Conservation (phyloP, 2,113 vertebrate species). For the Electrona antarctica region DNA sequence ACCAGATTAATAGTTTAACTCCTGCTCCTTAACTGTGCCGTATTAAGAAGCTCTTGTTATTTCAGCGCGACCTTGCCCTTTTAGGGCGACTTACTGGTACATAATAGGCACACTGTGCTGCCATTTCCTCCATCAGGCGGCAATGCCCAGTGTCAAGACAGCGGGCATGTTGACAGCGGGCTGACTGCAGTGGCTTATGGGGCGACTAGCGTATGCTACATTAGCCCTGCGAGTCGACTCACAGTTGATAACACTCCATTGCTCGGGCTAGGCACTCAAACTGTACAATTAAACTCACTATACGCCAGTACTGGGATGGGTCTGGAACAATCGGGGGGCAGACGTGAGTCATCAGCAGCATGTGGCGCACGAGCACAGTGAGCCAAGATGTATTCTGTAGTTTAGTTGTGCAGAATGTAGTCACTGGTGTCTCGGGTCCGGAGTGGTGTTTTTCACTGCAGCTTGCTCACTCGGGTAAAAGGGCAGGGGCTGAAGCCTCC, state of each 20-base stretch:
- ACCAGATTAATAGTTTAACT: no score
- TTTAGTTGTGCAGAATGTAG: slow-evolving; percentile 27
- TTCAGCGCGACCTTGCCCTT: no score
- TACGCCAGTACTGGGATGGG: background rate
- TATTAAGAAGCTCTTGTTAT: no score
- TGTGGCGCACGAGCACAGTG: no score
- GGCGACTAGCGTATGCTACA: slow-evolving; percentile 36
- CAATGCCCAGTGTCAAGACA: slow-evolving; percentile 39
- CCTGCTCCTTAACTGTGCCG: no score
- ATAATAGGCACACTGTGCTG: slow-evolving; percentile 6
- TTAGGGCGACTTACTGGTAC: background rate
- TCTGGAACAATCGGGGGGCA: background rate
- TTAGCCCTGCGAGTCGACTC: slow-evolving; percentile 27
- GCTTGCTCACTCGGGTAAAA: slow-evolving; percentile 56
- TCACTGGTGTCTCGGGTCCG: background rate
- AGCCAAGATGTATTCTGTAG: background rate
- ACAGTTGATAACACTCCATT: slow-evolving; percentile 28
- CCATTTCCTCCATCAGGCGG: slow-evolving; percentile 46
- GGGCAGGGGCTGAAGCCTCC: no score
- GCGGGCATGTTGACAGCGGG: slow-evolving; percentile 31
- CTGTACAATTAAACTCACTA: background rate
- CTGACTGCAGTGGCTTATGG: slow-evolving; percentile 54
- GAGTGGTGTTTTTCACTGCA: slow-evolving; percentile 52
- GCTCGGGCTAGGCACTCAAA: background rate
- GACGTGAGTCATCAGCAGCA: no score